Evolutionary conservation across 2,797 vertebrate species (phyloP), one percentile per base, ranked within the genome.

Genomic region (Pogoniulus pusillus): DNA sequence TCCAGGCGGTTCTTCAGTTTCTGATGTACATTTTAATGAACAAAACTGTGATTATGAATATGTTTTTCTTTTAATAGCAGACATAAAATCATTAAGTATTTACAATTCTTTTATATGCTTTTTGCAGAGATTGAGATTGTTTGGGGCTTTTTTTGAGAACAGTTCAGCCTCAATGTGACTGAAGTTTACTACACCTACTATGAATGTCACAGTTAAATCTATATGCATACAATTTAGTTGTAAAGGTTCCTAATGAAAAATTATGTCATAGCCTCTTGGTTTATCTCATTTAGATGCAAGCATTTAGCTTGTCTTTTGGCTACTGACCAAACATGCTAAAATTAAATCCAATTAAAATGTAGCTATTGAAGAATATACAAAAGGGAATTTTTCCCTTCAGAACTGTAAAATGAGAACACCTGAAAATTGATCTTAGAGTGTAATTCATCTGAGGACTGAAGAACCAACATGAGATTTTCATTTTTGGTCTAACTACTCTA

Each of bases 11-110:
- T 80, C 10, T 82, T 87, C 49, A 87, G 60, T 29, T 90, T 92
- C 91, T 89, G 65, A 94, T 82, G 24, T 22, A 87, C 59, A 59
- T 15, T 85, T 94, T 63, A 77, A 90, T 76, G 73, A 73, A 65
- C 4, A 69, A 75, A 89, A 53, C 4, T 41, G 26, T 47, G 34
- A 78, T 66, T 94, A 78, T 19, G 10, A 73, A 72, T 18, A 81
- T 37, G n/a, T 68, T 82, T 49, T 86, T 88, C 37, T 72, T 93
- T 89, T 74, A 75, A 51, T 4, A 15, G 32, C 12, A 86, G 41
- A 72, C 18, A 57, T 51, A 75, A 82, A 78, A 70, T 51, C 16
- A 41, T 37, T 9, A 2, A 57, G 12, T 51, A 70, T 80, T 79
- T 53, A 43, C 7, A 34, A 85, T 83, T 87, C 7, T 65, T 80